Percentiles rank a stretch among this genome's conserved stretches.
These are phyloP conservation scores for Chironomus tepperi DNA, from an alignment of 1,140 invertebrate genomes.

Conservation along the genomic window DNA sequence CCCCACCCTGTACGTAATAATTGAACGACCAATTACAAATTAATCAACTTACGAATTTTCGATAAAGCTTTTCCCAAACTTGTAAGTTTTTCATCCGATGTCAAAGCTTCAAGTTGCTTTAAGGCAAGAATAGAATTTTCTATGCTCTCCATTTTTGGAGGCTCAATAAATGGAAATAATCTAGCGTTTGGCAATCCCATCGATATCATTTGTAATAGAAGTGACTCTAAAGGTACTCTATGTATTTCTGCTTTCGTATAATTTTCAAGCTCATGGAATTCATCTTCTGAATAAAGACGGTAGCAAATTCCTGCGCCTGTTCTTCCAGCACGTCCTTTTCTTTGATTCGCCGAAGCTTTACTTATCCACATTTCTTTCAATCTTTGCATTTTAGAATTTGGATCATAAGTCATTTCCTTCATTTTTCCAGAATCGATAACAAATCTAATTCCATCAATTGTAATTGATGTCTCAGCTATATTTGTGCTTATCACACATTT, in stretches of 20 bases:
- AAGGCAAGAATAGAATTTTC: constrained; percentile 79
- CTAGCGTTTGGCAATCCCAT: constrained; percentile 86
- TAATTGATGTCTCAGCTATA: constrained; percentile 98
- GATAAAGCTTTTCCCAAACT: constrained; percentile 79
- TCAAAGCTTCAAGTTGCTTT: constrained; percentile 83
- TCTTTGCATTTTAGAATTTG: constrained; percentile 75
- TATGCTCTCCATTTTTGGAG: constrained; percentile 69
- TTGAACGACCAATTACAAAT: too few species aligned
- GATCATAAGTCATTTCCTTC: constrained; percentile 95
- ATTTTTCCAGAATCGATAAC: constrained; percentile 91
- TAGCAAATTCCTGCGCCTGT: constrained; percentile 58
- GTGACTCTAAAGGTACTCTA: constrained; percentile 82
- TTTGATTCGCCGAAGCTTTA: constrained; percentile 92
- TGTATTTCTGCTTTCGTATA: constrained; percentile 88
- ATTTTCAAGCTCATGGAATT: constrained; percentile 55
- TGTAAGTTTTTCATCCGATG: constrained; percentile 78
- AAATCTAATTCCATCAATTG: constrained; percentile 97
- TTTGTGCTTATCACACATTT: constrained; percentile 99
- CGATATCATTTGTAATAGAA: constrained; percentile 89
- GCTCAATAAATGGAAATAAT: constrained; percentile 93
- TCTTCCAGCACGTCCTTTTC: constrained; percentile 88
- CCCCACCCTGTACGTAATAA: too few species aligned
- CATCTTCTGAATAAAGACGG: constrained; percentile 76
- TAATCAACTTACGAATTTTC: constrained; percentile 54
- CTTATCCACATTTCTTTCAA: constrained; percentile 96